phyloP scores from a whole-genome alignment of 2,113 vertebrate genomes.

The Mustelus asterias region DNA sequence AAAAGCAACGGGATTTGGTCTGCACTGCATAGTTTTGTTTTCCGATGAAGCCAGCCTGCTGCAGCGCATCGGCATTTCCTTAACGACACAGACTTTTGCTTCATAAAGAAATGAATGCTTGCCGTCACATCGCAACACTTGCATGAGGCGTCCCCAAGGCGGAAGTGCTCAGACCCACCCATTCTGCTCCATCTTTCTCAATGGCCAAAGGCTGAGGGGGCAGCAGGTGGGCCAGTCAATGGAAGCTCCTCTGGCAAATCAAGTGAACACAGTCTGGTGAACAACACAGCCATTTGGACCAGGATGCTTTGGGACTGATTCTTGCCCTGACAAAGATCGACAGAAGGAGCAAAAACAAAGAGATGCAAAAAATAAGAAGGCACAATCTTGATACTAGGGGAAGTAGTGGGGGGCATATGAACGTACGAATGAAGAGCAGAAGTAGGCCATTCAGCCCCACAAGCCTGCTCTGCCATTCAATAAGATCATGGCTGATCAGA shows the following conservation, averaged over 20 bases:
- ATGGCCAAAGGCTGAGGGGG: neutral
- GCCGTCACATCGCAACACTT: neutral
- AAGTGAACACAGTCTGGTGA: neutral
- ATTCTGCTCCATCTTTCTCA: neutral
- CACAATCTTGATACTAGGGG: too few species aligned
- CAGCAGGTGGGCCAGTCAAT: neutral
- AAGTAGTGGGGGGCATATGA: too few species aligned
- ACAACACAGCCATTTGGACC: too few species aligned
- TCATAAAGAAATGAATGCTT: neutral
- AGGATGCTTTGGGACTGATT: neutral
- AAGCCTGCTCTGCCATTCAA: too few species aligned
- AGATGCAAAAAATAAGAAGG: too few species aligned
- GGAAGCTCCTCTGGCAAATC: neutral
- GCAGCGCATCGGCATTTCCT: neutral
- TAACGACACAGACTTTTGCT: neutral
- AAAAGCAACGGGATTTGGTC: neutral
- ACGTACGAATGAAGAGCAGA: too few species aligned
- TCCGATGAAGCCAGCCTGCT: neutral
- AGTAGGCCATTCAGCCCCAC: too few species aligned
- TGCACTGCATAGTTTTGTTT: neutral
- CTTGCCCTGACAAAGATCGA: too few species aligned
- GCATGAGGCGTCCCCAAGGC: neutral
- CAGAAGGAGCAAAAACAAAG: too few species aligned
- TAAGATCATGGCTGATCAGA: too few species aligned
- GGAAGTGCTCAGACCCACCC: neutral